Conservation (phyloP, 92 coral and sea anemone genomes). For the Palythoa caribaeorum region DNA sequence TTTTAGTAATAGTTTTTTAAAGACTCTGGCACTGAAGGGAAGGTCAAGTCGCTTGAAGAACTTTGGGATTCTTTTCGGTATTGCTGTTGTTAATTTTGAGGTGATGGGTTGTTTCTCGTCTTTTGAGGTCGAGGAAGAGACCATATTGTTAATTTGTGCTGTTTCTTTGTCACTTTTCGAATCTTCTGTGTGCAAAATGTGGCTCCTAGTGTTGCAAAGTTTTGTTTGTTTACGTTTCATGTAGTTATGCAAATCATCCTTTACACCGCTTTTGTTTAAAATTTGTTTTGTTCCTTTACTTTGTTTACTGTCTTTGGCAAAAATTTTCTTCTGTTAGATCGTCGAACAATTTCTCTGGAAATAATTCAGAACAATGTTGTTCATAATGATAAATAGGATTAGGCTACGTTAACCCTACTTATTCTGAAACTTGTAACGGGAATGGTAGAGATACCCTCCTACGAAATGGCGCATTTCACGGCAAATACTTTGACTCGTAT, state of each 20-base stretch:
- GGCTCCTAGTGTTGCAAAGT: background rate
- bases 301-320: background rate
- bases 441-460: no score
- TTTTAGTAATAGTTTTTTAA: no score
- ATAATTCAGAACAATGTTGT: background rate
- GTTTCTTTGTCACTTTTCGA: background rate
- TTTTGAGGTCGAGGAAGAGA: background rate
- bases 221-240: background rate
- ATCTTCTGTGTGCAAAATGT: background rate
- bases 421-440: no score
- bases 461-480: no score
- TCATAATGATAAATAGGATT: background rate
- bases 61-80: no score
- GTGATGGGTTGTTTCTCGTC: background rate
- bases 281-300: background rate
- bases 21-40: no score
- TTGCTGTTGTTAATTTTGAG: no score
- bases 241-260: background rate
- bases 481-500: no score
- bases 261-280: background rate
- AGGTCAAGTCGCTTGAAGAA: no score
- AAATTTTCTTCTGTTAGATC: background rate
- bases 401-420: no score
- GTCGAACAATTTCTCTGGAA: background rate
- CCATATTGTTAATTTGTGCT: slow-evolving; percentile 10